Evolutionary conservation across 2,113 vertebrate species (phyloP), one percentile per base, ranked within the genome.

Genomic region (Capra hircus): DNA sequence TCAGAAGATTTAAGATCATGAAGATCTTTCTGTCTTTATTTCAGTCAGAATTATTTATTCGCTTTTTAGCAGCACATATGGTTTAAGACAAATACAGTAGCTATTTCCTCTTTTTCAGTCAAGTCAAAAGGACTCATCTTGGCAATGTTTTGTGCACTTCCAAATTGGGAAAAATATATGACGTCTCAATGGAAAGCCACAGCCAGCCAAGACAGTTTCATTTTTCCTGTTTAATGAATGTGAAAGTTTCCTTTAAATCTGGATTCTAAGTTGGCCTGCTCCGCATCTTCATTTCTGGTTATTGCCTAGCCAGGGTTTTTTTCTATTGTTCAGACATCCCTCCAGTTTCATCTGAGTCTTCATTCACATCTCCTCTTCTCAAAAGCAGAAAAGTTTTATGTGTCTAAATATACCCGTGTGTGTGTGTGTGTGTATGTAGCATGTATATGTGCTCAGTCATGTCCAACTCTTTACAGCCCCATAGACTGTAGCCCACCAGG

Each of bases 61-160:
- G 85, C 87, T 71, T 97, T 97, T 93, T 80, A 92, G 59, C 64
- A 92, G 80, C 90, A 96, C 92, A 95, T 60, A 88, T 85, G 80
- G 53, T 82, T 95, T 93, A 93, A 89, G 80, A 89, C n/a, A 95
- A 95, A 83, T 43, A 88, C 85, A 90, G 92, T 87, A 94, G 93
- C 88, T 60, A 64, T 92, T 96, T 96, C 12, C 80, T 82, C n/a
- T 77, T 90, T 92, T 92, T 91, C 59, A 71, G 21, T 62, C 59
- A 71, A 71, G 19, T 60, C 53, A 30, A 50, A 74, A 96, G 90
- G 5, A 45, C 57, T 90, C 36, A 36, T 80, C 43, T 40, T 91
- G 89, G 33, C 50, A 48, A 67, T 85, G 40, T 74, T 30, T 21
- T 57, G 40, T 57, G n/a, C 40, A 90, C 5, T 64, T 96, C 64